Conservation (phyloP, 2,888 invertebrate genomes). For the Lochmaea crataegi region DNA sequence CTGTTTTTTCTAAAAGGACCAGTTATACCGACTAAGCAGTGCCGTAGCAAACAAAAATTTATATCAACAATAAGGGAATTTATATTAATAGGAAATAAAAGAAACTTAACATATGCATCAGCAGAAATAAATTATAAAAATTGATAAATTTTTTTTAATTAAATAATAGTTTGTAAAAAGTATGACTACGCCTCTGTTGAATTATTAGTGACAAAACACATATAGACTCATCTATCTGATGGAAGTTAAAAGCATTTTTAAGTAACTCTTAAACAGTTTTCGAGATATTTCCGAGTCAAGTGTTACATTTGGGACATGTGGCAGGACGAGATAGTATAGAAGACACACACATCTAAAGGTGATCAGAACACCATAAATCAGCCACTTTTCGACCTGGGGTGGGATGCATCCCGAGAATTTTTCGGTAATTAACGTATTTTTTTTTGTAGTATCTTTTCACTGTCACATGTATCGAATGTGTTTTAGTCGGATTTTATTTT, state of each 20-base stretch:
- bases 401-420: slow-evolving; percentile 22
- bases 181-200: slow-evolving; percentile 7
- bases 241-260: slow-evolving; percentile 62
- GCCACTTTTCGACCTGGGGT: slow-evolving; percentile 13
- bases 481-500: too few relatives aligned
- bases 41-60: background rate
- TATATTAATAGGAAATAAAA: too few relatives aligned
- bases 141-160: too few relatives aligned
- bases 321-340: slow-evolving; percentile 24
- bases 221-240: slow-evolving; percentile 55
- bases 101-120: too few relatives aligned
- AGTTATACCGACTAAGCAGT: background rate
- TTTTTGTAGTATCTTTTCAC: slow-evolving; percentile 18
- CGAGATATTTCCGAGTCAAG: slow-evolving; percentile 61
- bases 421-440: slow-evolving; percentile 33
- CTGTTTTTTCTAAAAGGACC: background rate
- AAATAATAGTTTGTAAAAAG: background rate
- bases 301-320: slow-evolving; percentile 56
- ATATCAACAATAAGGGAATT: too few relatives aligned
- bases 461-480: slow-evolving; percentile 7
- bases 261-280: slow-evolving; percentile 61
- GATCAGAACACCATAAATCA: slow-evolving; percentile 34
- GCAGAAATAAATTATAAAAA: too few relatives aligned
- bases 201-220: slow-evolving; percentile 55
- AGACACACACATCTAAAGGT: slow-evolving; percentile 10